These are phyloP conservation scores for Ursus arctos DNA, from an alignment of 2,113 vertebrate genomes.

Conservation along the genomic window DNA sequence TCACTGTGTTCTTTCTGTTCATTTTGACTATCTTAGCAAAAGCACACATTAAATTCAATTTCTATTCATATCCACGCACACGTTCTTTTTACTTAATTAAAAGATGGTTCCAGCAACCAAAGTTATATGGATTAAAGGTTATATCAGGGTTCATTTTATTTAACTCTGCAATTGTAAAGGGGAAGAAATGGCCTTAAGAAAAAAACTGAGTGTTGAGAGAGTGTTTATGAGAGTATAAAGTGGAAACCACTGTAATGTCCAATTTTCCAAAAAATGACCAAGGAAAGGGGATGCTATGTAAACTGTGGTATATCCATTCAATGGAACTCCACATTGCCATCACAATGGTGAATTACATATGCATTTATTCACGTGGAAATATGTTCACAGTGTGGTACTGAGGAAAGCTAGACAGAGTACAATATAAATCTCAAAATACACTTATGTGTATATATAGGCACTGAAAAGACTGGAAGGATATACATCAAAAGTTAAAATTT, in stretches of 20 bases:
- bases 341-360: neutral
- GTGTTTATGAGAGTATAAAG: neutral
- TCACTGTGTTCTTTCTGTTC: neutral
- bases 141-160: neutral
- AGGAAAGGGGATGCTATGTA: neutral
- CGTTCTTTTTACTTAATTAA: neutral
- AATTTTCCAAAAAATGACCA: neutral
- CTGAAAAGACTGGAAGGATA: neutral
- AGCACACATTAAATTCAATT: neutral
- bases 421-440: neutral
- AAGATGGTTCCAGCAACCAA: neutral
- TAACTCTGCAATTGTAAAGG: neutral
- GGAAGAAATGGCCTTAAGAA: neutral
- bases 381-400: neutral
- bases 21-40: neutral
- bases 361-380: neutral
- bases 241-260: neutral
- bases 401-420: conserved; percentile 2
- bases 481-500: neutral
- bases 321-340: neutral
- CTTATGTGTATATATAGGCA: neutral
- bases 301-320: neutral
- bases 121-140: neutral
- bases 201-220: neutral
- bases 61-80: neutral